Evolutionary conservation across 2,113 vertebrate species (phyloP).

Genomic region (Epinephelus lanceolatus): DNA sequence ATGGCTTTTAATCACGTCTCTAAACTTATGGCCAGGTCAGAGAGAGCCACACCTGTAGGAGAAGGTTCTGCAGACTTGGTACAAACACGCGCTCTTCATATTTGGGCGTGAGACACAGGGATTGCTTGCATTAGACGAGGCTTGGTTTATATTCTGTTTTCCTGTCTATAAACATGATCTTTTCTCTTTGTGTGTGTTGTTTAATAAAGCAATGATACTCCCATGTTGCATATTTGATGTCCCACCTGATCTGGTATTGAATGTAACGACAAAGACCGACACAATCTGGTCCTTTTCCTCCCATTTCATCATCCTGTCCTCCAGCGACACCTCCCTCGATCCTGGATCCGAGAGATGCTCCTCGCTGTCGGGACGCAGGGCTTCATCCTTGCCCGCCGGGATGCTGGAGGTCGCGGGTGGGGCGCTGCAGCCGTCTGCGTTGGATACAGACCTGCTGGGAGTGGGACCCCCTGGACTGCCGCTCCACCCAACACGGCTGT

Average conservation of each 20-base stretch:
- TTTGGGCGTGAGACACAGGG: slow-evolving; percentile 27
- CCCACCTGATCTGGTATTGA: slow-evolving; percentile 94
- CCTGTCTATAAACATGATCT: neutral
- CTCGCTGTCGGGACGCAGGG: slow-evolving; percentile 42
- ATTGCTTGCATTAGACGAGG: neutral
- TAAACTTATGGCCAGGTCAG: slow-evolving; percentile 52
- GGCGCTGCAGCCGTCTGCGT: slow-evolving; percentile 68
- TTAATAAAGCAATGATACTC: neutral
- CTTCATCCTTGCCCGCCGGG: slow-evolving; percentile 60
- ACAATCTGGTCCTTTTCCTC: slow-evolving; percentile 93
- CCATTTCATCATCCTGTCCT: slow-evolving; percentile 83
- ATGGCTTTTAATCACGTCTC: slow-evolving; percentile 24
- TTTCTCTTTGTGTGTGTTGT: neutral
- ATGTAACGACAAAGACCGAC: slow-evolving; percentile 94
- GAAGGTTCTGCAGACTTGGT: slow-evolving; percentile 41
- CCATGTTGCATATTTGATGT: neutral
- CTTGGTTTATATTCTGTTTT: neutral
- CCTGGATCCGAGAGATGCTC: slow-evolving; percentile 60
- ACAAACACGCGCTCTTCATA: slow-evolving; percentile 27
- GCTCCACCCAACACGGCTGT: slow-evolving; percentile 79
- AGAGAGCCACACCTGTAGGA: slow-evolving; percentile 73
- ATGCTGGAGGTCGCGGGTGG: slow-evolving; percentile 64
- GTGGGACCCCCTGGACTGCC: slow-evolving; percentile 74
- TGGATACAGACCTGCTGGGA: slow-evolving; percentile 60
- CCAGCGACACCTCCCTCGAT: slow-evolving; percentile 57